phyloP scores from a whole-genome alignment of 2,888 invertebrate species.

The Hypercompe scribonia region DNA sequence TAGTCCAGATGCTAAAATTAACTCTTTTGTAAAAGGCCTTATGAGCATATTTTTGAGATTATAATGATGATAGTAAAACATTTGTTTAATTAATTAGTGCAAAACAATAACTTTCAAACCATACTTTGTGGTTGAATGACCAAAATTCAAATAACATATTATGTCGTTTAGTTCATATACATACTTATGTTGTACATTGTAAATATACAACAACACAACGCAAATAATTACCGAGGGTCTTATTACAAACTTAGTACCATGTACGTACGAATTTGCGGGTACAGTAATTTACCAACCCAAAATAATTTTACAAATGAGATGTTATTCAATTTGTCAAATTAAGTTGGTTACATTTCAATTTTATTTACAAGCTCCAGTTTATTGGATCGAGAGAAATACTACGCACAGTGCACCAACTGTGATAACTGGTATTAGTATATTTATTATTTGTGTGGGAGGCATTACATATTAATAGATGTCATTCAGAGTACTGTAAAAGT shows the following conservation, averaged over 20 bases:
- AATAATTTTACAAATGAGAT: slow-evolving; percentile 17
- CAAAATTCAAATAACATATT: neutral
- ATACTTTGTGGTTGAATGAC: neutral
- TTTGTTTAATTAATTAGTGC: neutral
- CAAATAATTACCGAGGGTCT: slow-evolving; percentile 10
- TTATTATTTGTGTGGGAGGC: neutral
- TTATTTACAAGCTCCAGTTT: neutral
- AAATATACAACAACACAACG: neutral
- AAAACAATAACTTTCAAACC: neutral
- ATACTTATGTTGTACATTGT: slow-evolving; percentile 1
- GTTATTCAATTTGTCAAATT: slow-evolving; percentile 21
- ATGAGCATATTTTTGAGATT: no score
- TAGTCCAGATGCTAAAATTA: no score
- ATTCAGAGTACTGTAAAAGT: no score
- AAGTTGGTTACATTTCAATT: slow-evolving; percentile 8
- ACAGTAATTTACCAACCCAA: slow-evolving; percentile 12
- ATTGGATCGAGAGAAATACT: neutral
- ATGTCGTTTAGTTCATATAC: neutral
- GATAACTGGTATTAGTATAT: neutral
- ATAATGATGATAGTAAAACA: neutral
- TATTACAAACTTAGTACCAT: slow-evolving; percentile 13
- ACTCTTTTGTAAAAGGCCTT: no score
- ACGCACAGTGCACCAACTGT: neutral
- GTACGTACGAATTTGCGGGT: slow-evolving; percentile 6
- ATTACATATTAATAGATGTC: no score